These are phyloP conservation scores for Drosophila nebulosa DNA, from an alignment of 1,140 invertebrate genomes.

Conservation along the genomic window DNA sequence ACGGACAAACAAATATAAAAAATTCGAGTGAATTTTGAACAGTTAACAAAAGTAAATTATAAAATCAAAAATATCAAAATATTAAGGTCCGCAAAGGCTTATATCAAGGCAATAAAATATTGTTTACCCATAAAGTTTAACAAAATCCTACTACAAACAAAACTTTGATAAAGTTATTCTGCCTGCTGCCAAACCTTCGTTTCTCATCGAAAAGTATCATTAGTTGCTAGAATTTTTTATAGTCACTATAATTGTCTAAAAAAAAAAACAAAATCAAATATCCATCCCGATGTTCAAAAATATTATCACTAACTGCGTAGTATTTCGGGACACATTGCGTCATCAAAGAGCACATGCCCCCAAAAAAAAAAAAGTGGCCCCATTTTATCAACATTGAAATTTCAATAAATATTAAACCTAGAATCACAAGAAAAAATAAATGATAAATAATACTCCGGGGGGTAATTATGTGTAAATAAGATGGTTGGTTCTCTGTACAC, in stretches of 20 bases:
- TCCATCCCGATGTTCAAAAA: too few relatives aligned
- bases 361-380: background rate
- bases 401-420: background rate
- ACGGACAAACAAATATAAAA: background rate
- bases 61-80: background rate
- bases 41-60: background rate
- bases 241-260: too few relatives aligned
- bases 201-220: too few relatives aligned
- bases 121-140: too few relatives aligned
- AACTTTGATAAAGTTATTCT: too few relatives aligned
- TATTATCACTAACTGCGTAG: too few relatives aligned
- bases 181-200: too few relatives aligned
- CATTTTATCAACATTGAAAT: background rate
- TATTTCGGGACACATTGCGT: too few relatives aligned
- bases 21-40: conserved; percentile 10
- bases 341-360: background rate
- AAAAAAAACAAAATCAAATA: too few relatives aligned
- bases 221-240: too few relatives aligned
- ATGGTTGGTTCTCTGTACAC: background rate
- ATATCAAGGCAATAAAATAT: background rate
- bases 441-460: background rate
- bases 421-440: background rate
- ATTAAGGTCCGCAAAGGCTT: background rate
- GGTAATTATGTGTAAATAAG: background rate
- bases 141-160: background rate